Base-by-base conservation (phyloP, 2,888 invertebrate species). In the Ennomos erosarius region DNA sequence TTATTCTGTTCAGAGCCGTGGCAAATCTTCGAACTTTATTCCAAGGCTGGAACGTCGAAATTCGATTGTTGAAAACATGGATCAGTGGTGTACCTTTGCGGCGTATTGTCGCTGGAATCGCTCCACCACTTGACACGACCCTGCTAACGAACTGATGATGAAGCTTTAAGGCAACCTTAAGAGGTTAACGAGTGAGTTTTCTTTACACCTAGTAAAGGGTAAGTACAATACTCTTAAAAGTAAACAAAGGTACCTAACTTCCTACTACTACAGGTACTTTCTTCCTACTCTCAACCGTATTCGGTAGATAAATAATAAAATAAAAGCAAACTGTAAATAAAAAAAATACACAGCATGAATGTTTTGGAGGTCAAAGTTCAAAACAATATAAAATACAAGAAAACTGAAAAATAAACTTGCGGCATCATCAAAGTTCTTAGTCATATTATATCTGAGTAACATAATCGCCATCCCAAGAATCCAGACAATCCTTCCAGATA, bases 81-180 rank as follows among this genome's bases (percentile, higher is more conserved):
- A 54, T 58, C 46, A 53, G 61, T 56, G 50, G 10, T 49, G 57
- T 62, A 67, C 58, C 66, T 69, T 65, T 59, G 60, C 51, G 53
- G 61, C 61, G 62, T 62, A 58, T 67, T 62, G 67, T 66, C 68
- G 67, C 59, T 65, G 65, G 69, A 62, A 69, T 71, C 67, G 64
- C 58, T 65, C 62, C 68, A 59, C 67, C 75, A 80, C 83, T 84
- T 81, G 82, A 84, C 82, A 78, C 77, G 81, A 73, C 78, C 76
- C 70, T 68, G 76, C 78, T 83, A 82, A 82, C 79, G 79, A 84
- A 76, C 73, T 72, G 81, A 81, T 81, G 82, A 83, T 79, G 78
- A 76, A 70, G 69, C 73, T 79, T 75, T 71, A 68, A 73, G 66
- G 65, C 68, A 65, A 74, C 71, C 69, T 70, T 73, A 67, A 77